phyloP scores from a whole-genome alignment of 1,140 invertebrate genomes.

The Platorchestia sp. region DNA sequence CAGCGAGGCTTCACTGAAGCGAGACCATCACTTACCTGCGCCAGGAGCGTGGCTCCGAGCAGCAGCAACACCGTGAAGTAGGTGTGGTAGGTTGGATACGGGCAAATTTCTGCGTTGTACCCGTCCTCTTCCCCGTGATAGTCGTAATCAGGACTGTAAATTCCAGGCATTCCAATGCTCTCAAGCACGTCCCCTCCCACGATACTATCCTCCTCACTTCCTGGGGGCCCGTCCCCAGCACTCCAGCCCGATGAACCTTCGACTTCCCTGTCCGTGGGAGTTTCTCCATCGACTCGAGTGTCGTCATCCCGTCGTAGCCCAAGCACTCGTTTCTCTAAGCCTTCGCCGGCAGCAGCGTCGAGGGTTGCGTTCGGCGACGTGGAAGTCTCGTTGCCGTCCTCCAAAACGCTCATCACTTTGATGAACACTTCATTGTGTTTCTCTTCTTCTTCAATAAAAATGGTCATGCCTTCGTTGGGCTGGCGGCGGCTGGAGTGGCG shows the following conservation, averaged over 20 bases:
- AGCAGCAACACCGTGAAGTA: constrained; percentile 80
- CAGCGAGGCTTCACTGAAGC: not conserved
- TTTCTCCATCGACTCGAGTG: not conserved
- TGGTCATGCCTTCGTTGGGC: constrained; percentile 60
- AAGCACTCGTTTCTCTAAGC: not conserved
- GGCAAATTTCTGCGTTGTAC: constrained; percentile 70
- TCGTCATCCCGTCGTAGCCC: not conserved
- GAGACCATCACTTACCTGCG: constrained; percentile 73
- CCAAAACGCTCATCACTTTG: constrained; percentile 31
- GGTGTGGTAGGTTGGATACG: constrained; percentile 82
- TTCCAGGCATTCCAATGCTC: not conserved
- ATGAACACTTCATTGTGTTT: constrained; percentile 44
- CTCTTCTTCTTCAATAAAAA: constrained; percentile 40
- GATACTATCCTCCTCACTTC: not conserved
- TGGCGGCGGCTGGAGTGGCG: constrained; percentile 57
- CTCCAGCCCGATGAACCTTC: not conserved
- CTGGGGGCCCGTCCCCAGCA: not conserved
- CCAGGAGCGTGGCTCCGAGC: constrained; percentile 80
- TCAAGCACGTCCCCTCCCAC: constrained; percentile 34
- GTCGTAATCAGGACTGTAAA: constrained; percentile 17
- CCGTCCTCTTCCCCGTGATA: constrained; percentile 20
- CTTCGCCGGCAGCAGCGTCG: not conserved
- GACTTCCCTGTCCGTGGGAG: not conserved
- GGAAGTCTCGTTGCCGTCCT: constrained; percentile 34
- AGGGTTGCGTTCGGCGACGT: not conserved